phyloP scores from a whole-genome alignment of 2,113 vertebrate genomes.

The Rhadina sibilatrix region DNA sequence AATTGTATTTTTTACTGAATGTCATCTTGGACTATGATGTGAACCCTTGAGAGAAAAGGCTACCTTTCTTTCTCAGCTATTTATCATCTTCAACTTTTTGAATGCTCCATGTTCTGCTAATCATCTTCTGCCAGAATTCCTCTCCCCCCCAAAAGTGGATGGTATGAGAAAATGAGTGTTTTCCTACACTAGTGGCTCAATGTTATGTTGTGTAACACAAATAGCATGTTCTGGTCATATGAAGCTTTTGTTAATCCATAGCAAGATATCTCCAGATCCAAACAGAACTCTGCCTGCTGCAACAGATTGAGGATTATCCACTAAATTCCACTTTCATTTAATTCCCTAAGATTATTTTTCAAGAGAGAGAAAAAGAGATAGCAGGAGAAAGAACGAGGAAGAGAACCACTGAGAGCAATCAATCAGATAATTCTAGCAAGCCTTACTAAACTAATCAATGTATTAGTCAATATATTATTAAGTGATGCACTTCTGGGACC shows the following conservation, averaged over 20 bases:
- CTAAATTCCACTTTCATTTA: constrained; percentile 34
- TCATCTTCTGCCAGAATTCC: not conserved
- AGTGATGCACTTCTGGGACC: not conserved
- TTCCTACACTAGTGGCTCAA: not conserved
- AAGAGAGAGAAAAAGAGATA: not conserved
- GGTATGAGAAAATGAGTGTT: not conserved
- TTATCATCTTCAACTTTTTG: not conserved
- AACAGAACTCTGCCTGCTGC: constrained; percentile 36
- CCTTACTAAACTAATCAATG: not conserved
- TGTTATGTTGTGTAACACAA: constrained; percentile 22
- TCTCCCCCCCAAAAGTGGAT: not conserved
- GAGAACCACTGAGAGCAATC: not conserved
- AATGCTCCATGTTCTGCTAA: not conserved
- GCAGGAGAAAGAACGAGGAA: not conserved
- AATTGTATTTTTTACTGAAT: not conserved
- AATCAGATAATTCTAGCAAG: not conserved
- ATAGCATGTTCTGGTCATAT: constrained; percentile 29
- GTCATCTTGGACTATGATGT: not conserved
- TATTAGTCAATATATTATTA: not conserved
- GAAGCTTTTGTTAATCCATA: constrained; percentile 52
- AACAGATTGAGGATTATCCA: constrained; percentile 56
- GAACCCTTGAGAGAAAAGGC: not conserved
- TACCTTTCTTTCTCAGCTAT: not conserved
- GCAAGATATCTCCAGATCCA: constrained; percentile 37
- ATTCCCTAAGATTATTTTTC: constrained; percentile 29